These are phyloP conservation scores for Pseudobourletiella spinata DNA, from an alignment of 1,140 invertebrate species.

Conservation along the genomic window DNA sequence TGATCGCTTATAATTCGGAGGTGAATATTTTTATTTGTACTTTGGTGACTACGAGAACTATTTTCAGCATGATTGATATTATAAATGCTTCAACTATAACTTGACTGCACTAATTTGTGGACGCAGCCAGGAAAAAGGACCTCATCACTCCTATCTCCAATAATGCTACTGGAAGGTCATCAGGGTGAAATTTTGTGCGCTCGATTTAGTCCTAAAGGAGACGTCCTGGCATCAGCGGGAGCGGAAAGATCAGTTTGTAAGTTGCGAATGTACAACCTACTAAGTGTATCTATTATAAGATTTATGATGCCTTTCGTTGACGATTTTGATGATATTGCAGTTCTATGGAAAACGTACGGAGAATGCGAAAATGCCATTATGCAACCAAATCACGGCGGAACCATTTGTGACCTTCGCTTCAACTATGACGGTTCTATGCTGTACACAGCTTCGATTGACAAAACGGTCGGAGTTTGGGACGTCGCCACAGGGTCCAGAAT, in stretches of 20 bases:
- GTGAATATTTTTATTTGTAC: neutral
- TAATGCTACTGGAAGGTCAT: conserved; percentile 95
- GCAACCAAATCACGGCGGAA: conserved; percentile 83
- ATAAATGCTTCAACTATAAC: neutral
- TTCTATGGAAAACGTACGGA: conserved; percentile 88
- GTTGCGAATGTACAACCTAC: conserved; percentile 39
- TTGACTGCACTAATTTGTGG: neutral
- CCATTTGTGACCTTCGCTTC: conserved; percentile 91
- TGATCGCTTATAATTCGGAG: conserved; percentile 18
- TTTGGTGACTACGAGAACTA: too few relatives aligned
- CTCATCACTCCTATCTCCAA: conserved; percentile 81
- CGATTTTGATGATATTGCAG: conserved; percentile 54
- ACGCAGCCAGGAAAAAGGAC: conserved; percentile 49
- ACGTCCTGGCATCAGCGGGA: conserved; percentile 86
- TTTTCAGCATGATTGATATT: neutral
- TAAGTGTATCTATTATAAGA: conserved; percentile 45
- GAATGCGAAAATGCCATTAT: conserved; percentile 95
- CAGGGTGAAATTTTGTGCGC: conserved; percentile 89
- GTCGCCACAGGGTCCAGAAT: conserved; percentile 73
- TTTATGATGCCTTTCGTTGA: too few relatives aligned
- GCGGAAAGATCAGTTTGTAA: conserved; percentile 94
- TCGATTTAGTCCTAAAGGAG: conserved; percentile 94
- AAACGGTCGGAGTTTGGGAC: conserved; percentile 92
- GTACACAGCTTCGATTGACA: conserved; percentile 91
- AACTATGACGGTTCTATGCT: conserved; percentile 83